These are phyloP conservation scores for Siphonodentalium dalli DNA, from an alignment of 2,888 invertebrate genomes.

Conservation along the genomic window DNA sequence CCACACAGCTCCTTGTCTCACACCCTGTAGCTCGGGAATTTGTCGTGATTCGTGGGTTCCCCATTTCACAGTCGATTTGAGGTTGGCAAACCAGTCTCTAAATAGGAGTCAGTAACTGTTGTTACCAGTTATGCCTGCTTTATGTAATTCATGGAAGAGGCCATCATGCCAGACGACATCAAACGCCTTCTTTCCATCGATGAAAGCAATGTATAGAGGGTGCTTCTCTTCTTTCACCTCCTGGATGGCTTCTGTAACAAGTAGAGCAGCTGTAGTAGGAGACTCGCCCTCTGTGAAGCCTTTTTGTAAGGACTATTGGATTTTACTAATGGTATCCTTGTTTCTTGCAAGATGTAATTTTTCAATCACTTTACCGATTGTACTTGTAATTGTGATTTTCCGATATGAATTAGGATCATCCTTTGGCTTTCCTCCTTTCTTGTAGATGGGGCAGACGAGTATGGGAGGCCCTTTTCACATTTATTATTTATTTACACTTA, in stretches of 20 bases:
- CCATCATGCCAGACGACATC: constrained; percentile 9
- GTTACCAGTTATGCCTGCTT: background rate
- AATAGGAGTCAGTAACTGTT: constrained; percentile 2
- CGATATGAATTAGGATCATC: constrained; percentile 10
- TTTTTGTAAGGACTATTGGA: constrained; percentile 2
- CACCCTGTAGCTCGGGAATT: background rate
- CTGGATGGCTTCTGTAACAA: constrained; percentile 1
- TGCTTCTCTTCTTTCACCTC: background rate
- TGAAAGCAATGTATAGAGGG: background rate
- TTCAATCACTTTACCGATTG: constrained; percentile 6
- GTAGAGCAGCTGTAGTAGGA: background rate
- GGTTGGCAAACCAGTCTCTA: background rate
- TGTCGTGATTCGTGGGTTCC: background rate
- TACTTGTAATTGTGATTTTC: constrained; percentile 2
- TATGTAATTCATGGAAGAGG: background rate
- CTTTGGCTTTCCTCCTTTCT: constrained; percentile 4
- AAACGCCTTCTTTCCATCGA: constrained; percentile 4
- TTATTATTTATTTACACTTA: too few species aligned
- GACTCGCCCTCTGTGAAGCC: constrained; percentile 5
- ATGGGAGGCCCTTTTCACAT: too few species aligned
- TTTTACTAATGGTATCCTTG: background rate
- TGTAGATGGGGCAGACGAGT: constrained; percentile 4
- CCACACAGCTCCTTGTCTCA: background rate
- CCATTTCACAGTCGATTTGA: constrained; percentile 1
- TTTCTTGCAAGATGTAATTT: background rate